A percentile compares a stretch with the other conserved stretches of the same genome.
Evolutionary conservation across 2,113 vertebrate species (phyloP).

Genomic region (Pomatostomus ruficeps): DNA sequence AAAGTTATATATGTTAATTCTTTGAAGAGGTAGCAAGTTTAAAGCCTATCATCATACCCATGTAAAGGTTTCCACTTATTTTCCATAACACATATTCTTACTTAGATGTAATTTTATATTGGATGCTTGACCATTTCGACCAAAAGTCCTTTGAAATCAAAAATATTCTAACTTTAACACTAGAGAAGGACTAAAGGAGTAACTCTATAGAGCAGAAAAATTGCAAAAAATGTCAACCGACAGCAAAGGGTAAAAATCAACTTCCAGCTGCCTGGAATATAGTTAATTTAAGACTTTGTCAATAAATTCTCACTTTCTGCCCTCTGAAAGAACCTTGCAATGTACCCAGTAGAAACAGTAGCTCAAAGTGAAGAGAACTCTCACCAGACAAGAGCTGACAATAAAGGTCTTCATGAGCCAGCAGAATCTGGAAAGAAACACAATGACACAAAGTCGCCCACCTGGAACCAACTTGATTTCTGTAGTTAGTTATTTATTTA

Average conservation of each 20-base stretch:
- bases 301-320: not conserved
- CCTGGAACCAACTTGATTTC: not conserved
- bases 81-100: not conserved
- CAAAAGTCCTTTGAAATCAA: not conserved
- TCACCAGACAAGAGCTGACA: not conserved
- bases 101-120: not conserved
- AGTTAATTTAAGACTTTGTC: not conserved
- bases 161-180: not conserved
- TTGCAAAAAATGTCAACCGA: not conserved
- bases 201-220: not conserved
- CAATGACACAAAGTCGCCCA: not conserved
- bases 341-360: rapidly evolving
- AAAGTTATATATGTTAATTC: not conserved
- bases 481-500: not conserved
- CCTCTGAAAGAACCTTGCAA: not conserved
- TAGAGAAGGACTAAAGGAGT: not conserved
- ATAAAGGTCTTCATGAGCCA: not conserved
- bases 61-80: not conserved
- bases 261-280: not conserved
- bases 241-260: not conserved
- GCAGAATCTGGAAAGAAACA: not conserved
- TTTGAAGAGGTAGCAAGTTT: not conserved
- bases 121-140: not conserved
- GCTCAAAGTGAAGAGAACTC: not conserved
- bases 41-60: not conserved